Base-by-base conservation (phyloP, 1,140 invertebrate genomes). In the Zaprionus gabonicus region DNA sequence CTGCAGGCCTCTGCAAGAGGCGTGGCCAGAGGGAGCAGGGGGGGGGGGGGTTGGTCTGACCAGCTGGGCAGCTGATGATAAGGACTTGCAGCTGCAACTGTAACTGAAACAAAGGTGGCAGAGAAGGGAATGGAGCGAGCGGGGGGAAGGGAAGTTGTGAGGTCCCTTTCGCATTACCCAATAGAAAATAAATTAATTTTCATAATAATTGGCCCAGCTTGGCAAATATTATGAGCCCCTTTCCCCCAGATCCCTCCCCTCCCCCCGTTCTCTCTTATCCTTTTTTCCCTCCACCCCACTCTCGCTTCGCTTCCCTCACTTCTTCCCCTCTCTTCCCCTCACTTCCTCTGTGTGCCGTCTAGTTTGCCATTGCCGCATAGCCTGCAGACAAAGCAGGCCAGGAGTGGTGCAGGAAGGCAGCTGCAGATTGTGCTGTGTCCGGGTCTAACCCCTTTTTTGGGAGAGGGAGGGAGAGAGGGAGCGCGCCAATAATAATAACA, bases 401-500 rank as follows among this genome's bases (percentile, higher is more conserved):
- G 57, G 53, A 23, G 28, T 0, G 60, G 12, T 23, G 13, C 12
- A 23, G 1, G n/a, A 5, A 12, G 3, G n/a, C 55, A 63, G 15
- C n/a, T 17, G 17, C 2, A 31, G 36, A 27, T 36, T 10, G 28
- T 20, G 36, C 10, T 56, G 25, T 51, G 17, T 56, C 27, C 27
- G 55, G 41, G 6, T 46, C n/a, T 41, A 70, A 62, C 57, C 65
- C 65, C 73, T 67, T 59, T 83, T 83, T 71, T 78, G 57, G 13
- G 3, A 38, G 36, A 17, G 41, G 0, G 6, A 44, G 41, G 9
- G n/a, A 46, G 7, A 9, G 41, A 44, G 41, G 7, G 41, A 3
- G 82, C 64, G 80, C 83, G 80, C 82, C 85, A 88, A 87, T 87
- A 90, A 90, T 90, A 91, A 91, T 91, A 90, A 90, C 84, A 87